A percentile compares a stretch with the other conserved stretches of the same genome.
phyloP scores from a whole-genome alignment of 2,113 vertebrate species.

The Chrysochloris asiatica region DNA sequence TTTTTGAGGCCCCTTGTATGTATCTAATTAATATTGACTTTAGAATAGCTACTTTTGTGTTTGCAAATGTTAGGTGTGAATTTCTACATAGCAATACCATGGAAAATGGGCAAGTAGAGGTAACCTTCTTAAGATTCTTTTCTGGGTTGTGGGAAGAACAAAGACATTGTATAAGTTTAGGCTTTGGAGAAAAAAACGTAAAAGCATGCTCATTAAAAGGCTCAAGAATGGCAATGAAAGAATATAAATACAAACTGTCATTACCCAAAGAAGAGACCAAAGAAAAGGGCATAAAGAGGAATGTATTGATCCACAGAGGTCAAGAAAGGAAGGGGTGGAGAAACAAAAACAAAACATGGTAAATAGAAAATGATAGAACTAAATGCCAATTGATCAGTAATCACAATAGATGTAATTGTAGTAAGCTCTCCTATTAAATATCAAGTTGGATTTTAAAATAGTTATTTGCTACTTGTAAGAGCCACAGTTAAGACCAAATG shows the following conservation, averaged over 20 bases:
- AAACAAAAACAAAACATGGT: neutral
- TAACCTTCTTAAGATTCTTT: neutral
- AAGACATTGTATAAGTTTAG: neutral
- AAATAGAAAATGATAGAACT: neutral
- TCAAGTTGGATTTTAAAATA: neutral
- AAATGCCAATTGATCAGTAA: neutral
- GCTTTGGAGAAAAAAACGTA: neutral
- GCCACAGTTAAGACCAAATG: neutral
- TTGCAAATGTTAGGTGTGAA: neutral
- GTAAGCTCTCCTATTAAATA: neutral
- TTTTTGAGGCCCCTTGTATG: no score
- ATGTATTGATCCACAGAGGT: neutral
- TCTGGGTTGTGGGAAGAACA: neutral
- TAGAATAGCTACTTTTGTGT: neutral
- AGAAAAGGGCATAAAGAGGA: neutral
- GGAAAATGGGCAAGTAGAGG: neutral
- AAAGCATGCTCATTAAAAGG: neutral
- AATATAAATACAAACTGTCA: neutral
- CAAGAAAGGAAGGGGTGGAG: neutral
- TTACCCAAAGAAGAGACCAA: neutral
- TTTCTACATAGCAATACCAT: neutral
- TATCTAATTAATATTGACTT: neutral
- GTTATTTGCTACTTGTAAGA: neutral
- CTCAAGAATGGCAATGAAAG: neutral
- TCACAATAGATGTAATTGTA: neutral